Base-by-base conservation (phyloP, 1,140 invertebrate species). In the Psix sp. region DNA sequence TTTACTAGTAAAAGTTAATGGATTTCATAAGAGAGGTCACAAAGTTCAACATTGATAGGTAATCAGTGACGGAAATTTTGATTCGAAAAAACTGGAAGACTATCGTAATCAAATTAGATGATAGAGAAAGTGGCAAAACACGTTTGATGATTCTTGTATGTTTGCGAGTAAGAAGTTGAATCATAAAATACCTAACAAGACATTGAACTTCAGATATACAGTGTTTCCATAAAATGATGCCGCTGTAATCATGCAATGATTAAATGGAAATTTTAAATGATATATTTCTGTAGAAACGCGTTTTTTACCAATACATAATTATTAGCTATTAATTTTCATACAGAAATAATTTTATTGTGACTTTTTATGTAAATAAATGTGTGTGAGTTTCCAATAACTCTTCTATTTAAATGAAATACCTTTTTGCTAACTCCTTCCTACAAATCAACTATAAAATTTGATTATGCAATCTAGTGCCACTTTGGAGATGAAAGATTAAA, bases 391-490 rank as follows among this genome's bases (percentile, higher is more conserved):
- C n/a, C n/a, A n/a, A n/a, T n/a, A n/a, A n/a, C n/a, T n/a, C n/a
- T n/a, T n/a, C n/a, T n/a, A n/a, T n/a, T n/a, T n/a, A n/a, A n/a
- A n/a, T n/a, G n/a, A n/a, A n/a, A n/a, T n/a, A n/a, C n/a, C n/a
- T n/a, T n/a, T 48, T 39, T 1, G 45, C 10, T 7, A 0, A 4
- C 13, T 0, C 11, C 46, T 38, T 45, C 5, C 36, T 36, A 46
- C 20, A 38, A 46, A 60, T 48, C 11, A 60, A 60, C 52, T 26
- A 51, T 7, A 5, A 51, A 52, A 52, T 38, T 54, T 54, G 17
- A 45, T 54, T 54, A 65, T 29, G 31, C 10, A 16, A 15, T 42
- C 13, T 51, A 43, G 24, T 40, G 43, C 54, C 46, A 33, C 33
- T 63, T 38, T 46, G 11, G 7, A 45, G 20, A 46, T 33, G 20